phyloP scores from a whole-genome alignment of 1,140 invertebrate genomes.

The Dendroctonus ponderosae region DNA sequence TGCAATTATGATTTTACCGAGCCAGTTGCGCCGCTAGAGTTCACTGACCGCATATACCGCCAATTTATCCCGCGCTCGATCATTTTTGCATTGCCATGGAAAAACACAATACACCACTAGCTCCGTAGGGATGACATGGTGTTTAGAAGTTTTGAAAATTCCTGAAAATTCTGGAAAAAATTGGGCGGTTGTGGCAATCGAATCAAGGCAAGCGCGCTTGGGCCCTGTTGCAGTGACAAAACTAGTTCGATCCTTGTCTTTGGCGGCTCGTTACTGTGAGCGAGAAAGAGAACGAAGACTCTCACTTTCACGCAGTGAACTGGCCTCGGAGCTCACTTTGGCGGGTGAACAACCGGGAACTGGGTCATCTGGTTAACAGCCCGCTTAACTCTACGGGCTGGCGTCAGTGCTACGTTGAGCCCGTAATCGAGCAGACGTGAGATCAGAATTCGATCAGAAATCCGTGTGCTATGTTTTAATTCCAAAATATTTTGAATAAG shows the following conservation, averaged over 20 bases:
- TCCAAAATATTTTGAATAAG: neutral
- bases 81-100: neutral
- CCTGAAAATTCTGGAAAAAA: conserved; percentile 9
- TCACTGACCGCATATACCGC: conserved; percentile 24
- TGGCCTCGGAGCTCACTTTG: conserved; percentile 49
- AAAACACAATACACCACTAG: neutral
- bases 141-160: neutral
- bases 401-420: conserved; percentile 49
- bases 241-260: conserved; percentile 36
- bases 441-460: conserved; percentile 7
- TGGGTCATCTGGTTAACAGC: conserved; percentile 62
- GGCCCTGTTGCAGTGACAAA: conserved; percentile 39
- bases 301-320: conserved; percentile 62
- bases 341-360: conserved; percentile 62
- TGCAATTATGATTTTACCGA: conserved; percentile 29
- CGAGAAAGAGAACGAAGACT: conserved; percentile 50
- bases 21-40: conserved; percentile 27
- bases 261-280: conserved; percentile 6
- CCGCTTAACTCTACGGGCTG: conserved; percentile 53
- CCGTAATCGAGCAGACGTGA: conserved; percentile 44
- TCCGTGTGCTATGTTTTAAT: neutral
- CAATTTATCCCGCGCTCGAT: conserved; percentile 6
- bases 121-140: neutral
- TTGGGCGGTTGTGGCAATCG: conserved; percentile 25
- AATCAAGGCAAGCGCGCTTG: conserved; percentile 18